Evolutionary conservation across 2,888 invertebrate species (phyloP).

Genomic region (Smittia sp.): DNA sequence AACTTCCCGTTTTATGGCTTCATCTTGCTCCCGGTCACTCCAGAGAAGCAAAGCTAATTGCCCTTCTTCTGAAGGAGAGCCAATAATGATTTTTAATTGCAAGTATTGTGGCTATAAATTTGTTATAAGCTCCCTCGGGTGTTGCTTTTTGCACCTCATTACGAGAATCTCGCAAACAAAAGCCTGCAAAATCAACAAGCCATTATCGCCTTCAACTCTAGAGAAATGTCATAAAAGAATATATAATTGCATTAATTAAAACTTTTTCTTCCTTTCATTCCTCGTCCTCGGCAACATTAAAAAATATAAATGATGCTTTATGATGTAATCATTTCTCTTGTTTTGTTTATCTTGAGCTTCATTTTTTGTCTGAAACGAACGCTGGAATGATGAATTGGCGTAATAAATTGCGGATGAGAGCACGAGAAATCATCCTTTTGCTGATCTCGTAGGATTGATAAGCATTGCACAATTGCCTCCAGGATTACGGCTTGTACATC

Average conservation of each 20-base stretch:
- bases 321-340: slow-evolving; percentile 25
- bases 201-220: slow-evolving; percentile 18
- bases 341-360: not conserved
- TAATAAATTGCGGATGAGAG: slow-evolving; percentile 18
- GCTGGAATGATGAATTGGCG: slow-evolving; percentile 22
- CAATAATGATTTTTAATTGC: slow-evolving; percentile 32
- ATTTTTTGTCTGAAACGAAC: not conserved
- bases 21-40: not conserved
- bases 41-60: slow-evolving; percentile 5
- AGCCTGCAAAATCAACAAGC: slow-evolving; percentile 2
- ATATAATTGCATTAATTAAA: slow-evolving; percentile 19
- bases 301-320: slow-evolving; percentile 25
- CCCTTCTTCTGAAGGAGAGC: not conserved
- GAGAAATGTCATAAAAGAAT: slow-evolving; percentile 17
- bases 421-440: slow-evolving; percentile 20
- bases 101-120: slow-evolving; percentile 22
- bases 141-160: slow-evolving; percentile 18
- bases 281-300: not conserved
- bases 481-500: not conserved
- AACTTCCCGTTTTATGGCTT: not conserved
- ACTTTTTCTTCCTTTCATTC: not conserved
- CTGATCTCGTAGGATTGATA: slow-evolving; percentile 24
- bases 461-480: slow-evolving; percentile 12
- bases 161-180: not conserved
- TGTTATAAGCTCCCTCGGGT: not conserved